Base-by-base conservation (phyloP, 2,113 vertebrate species). In the Chaenogobius annularis region DNA sequence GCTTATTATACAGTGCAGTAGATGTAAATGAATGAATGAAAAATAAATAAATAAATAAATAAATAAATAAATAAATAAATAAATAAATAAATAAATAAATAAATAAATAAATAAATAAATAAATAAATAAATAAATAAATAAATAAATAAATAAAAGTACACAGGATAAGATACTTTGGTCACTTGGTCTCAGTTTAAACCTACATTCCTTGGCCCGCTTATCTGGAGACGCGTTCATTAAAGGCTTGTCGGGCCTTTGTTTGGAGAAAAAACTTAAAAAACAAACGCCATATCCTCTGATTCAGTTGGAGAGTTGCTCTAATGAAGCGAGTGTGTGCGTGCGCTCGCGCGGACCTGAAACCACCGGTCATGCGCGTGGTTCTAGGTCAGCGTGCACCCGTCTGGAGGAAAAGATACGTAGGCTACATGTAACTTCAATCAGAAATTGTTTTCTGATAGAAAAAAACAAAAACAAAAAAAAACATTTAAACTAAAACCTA, bases 261-360 rank as follows among this genome's bases (percentile, higher is more conserved):
- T 87, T 81, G 9, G 22, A 79, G 7, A 84, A 75, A 79, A 88
- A 86, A 77, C 70, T 80, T 56, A 4, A 75, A 81, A 86, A 81
- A 86, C 73, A 81, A 90, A 87, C 63, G 72, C 68, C 75, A 78
- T 17, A 74, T 88, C 81, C 84, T 85, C 83, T 84, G 35, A 85
- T 83, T 83, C 78, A 85, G 81, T 84, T 63, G 61, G 79, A 5
- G 61, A 75, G 5, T 70, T 54, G 62, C 50, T 65, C 46, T 35
- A 71, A 78, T 72, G 76, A 77, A 73, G 77, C 59, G 83, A 82
- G 50, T 0, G 74, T 6, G 80, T 69, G 74, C 67, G 69, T 61
- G 58, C 23, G 54, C 17, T 10, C 63, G 35, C 55, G 10, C 61
- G 68, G 44, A 37, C 68, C 64, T 66, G 26, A 31, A 31, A 31